Evolutionary conservation across 2,113 vertebrate species (phyloP), one percentile per base, ranked within the genome.

Genomic region (Hippocampus abdominalis): DNA sequence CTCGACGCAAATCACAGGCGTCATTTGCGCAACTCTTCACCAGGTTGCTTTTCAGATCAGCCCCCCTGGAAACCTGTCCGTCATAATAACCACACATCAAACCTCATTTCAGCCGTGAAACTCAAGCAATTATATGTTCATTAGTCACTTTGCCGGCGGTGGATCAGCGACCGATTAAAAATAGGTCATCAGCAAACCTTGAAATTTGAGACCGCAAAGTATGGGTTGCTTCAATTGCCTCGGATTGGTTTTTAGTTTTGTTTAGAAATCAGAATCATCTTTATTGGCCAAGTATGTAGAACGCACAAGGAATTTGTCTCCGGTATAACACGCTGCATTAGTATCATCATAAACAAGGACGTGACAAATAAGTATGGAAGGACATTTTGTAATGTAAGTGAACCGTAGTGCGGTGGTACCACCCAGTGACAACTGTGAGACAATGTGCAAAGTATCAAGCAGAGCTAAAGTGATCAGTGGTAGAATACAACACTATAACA

Each of bases 81-180:
- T 21, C 29, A 57, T 72, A 71, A 72, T 48, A 65, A 75, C 42
- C 42, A 64, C 39, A 72, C 42, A 70, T 74, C 57, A 60, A 68
- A 71, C 49, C 36, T 69, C 27, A 69, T 78, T 74, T 72, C 39
- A 67, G 48, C 53, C 48, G 57, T 21, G 27, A 76, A 63, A 66
- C 18, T 15, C 23, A 57, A 53, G 42, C 60, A 75, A 74, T 77
- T 46, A 76, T 70, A 49, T 62, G 36, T 20, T 32, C 20, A 68
- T 67, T 76, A 63, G 60, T 66, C 57, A 53, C 25, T 71, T 68
- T 74, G 66, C 77, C 81, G 76, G 21, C 53, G 40, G 75, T 66
- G 66, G 68, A 75, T 51, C 51, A 25, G 39, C 23, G 12, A 66
- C 69, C 42, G 70, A 25, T 62, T 15, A 29, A 36, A 25, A 44